These are phyloP conservation scores for Amblyopsis rosae DNA, from an alignment of 2,113 vertebrate species.

Conservation along the genomic window DNA sequence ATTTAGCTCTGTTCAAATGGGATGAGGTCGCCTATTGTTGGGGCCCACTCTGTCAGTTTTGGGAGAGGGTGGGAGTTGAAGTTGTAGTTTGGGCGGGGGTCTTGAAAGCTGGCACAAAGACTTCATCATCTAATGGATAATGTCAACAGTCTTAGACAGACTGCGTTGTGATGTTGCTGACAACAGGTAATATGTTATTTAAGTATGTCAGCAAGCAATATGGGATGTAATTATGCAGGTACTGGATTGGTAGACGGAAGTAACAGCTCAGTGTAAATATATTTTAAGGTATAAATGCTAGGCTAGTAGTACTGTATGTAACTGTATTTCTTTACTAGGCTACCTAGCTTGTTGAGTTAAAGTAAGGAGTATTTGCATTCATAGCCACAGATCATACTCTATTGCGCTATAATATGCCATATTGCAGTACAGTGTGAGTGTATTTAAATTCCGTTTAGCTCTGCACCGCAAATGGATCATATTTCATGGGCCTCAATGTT, in stretches of 20 bases:
- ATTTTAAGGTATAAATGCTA: too few species aligned
- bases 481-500: background rate
- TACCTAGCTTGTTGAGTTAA: too few species aligned
- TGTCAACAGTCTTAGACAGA: slow-evolving; percentile 26
- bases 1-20: background rate
- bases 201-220: slow-evolving; percentile 8
- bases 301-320: too few species aligned
- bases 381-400: background rate
- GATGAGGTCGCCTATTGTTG: slow-evolving; percentile 59
- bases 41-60: slow-evolving; percentile 20
- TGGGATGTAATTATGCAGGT: too few species aligned
- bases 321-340: too few species aligned
- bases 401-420: background rate
- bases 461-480: background rate
- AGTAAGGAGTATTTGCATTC: background rate
- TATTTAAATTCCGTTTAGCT: too few species aligned
- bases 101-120: slow-evolving; percentile 49
- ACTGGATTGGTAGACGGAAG: too few species aligned
- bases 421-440: too few species aligned
- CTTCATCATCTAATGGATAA: slow-evolving; percentile 27
- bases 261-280: too few species aligned
- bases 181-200: slow-evolving; percentile 61
- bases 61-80: too few species aligned
- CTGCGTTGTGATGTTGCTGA: slow-evolving; percentile 40
- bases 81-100: slow-evolving; percentile 14